A percentile compares a stretch with the other conserved stretches of the same genome.
These are phyloP conservation scores for Drosophila austrosaltans DNA, from an alignment of 2,888 invertebrate species.

Conservation along the genomic window DNA sequence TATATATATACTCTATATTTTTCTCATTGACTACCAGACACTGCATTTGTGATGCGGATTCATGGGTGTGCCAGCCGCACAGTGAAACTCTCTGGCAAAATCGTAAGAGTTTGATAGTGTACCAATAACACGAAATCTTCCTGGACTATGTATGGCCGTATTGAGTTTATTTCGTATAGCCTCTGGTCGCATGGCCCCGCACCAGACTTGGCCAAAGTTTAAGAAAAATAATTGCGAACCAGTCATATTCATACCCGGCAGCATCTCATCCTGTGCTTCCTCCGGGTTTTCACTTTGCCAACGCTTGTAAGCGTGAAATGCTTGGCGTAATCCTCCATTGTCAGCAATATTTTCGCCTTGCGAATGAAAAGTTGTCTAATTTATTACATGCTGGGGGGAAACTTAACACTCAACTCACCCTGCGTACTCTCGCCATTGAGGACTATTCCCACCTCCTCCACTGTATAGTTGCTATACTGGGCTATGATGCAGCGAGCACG, in stretches of 20 bases:
- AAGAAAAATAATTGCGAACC: slow-evolving; percentile 94
- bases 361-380: not conserved
- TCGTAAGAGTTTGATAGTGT: slow-evolving; percentile 91
- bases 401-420: slow-evolving; percentile 73
- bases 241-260: slow-evolving; percentile 90
- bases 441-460: slow-evolving; percentile 90
- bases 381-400: not conserved
- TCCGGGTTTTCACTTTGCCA: slow-evolving; percentile 88
- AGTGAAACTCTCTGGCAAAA: slow-evolving; percentile 89
- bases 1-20: slow-evolving; percentile 52
- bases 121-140: slow-evolving; percentile 91
- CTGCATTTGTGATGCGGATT: slow-evolving; percentile 91
- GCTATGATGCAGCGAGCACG: slow-evolving; percentile 92
- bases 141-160: slow-evolving; percentile 93
- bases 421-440: slow-evolving; percentile 92
- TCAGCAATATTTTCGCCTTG: slow-evolving; percentile 95
- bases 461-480: slow-evolving; percentile 92
- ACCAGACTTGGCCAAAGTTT: slow-evolving; percentile 95
- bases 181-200: slow-evolving; percentile 92
- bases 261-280: slow-evolving; percentile 85
- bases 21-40: slow-evolving; percentile 87
- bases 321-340: slow-evolving; percentile 97
- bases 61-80: slow-evolving; percentile 90
- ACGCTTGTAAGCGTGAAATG: slow-evolving; percentile 92
- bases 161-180: slow-evolving; percentile 91